These are phyloP conservation scores for Microcebus jonahi DNA, from an alignment of 2,113 vertebrate genomes.

Conservation along the genomic window DNA sequence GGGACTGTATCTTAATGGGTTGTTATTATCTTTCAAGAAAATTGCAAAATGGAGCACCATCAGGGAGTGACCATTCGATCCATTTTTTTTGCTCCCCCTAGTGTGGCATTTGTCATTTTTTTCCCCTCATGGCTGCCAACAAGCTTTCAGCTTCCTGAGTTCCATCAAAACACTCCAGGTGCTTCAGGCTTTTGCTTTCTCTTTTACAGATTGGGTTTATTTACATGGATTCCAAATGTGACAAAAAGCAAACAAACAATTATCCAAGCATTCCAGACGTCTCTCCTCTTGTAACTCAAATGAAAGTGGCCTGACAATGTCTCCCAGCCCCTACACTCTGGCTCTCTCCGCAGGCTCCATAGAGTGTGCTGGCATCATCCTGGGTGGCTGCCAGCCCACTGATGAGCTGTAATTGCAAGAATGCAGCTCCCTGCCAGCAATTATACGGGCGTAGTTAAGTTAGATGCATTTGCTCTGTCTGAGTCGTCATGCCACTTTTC, in stretches of 20 bases:
- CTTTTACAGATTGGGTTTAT: constrained; percentile 57
- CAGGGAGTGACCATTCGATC: background rate
- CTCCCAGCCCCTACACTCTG: background rate
- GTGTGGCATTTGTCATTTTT: constrained; percentile 47
- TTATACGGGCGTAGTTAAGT: constrained; percentile 34
- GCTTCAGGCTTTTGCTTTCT: constrained; percentile 63
- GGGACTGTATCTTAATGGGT: background rate
- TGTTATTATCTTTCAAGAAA: constrained; percentile 27
- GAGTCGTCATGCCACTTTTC: background rate
- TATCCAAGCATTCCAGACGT: constrained; percentile 30
- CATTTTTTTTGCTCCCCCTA: background rate
- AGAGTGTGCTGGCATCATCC: background rate
- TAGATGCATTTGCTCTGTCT: background rate
- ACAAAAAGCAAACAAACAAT: constrained; percentile 71
- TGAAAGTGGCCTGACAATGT: constrained; percentile 38
- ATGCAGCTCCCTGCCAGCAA: constrained; percentile 59
- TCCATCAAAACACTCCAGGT: constrained; percentile 65
- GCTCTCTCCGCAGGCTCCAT: background rate
- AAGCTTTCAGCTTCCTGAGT: constrained; percentile 52
- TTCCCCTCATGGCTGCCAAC: constrained; percentile 39
- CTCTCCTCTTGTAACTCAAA: constrained; percentile 44
- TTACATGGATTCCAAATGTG: constrained; percentile 69
- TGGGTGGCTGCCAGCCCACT: constrained; percentile 55
- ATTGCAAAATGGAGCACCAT: background rate
- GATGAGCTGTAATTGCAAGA: constrained; percentile 61